Conservation (phyloP, 2,888 invertebrate species). For the Catocala nupta region DNA sequence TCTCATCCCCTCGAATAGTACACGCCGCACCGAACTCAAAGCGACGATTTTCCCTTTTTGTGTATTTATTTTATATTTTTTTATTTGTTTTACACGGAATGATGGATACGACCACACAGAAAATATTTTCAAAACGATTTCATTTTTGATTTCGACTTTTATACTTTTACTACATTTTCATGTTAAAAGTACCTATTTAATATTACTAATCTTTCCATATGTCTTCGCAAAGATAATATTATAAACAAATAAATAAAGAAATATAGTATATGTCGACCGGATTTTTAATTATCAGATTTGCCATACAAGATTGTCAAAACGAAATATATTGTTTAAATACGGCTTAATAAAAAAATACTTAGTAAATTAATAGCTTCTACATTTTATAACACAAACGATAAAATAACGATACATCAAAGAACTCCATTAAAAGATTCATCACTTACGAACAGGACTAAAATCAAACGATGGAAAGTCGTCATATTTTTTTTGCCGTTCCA, state of each 20-base stretch:
- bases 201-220: no score
- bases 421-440: constrained; percentile 14
- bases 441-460: constrained; percentile 29
- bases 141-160: no score
- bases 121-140: background rate
- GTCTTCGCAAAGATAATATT: no score
- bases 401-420: constrained; percentile 7
- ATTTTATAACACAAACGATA: background rate
- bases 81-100: constrained; percentile 5
- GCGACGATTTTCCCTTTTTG: constrained; percentile 16
- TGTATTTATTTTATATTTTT: constrained; percentile 11
- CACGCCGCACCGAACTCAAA: constrained; percentile 18
- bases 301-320: no score
- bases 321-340: no score
- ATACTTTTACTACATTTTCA: no score
- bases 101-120: background rate
- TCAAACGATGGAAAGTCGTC: constrained; percentile 39
- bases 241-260: no score
- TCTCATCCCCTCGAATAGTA: constrained; percentile 46
- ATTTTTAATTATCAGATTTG: no score
- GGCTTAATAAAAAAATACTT: no score
- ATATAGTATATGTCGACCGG: no score
- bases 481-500: constrained; percentile 34
- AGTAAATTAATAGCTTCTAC: no score
- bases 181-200: no score